phyloP scores from a whole-genome alignment of 92 coral and sea anemone species.

The Siderastrea siderea region DNA sequence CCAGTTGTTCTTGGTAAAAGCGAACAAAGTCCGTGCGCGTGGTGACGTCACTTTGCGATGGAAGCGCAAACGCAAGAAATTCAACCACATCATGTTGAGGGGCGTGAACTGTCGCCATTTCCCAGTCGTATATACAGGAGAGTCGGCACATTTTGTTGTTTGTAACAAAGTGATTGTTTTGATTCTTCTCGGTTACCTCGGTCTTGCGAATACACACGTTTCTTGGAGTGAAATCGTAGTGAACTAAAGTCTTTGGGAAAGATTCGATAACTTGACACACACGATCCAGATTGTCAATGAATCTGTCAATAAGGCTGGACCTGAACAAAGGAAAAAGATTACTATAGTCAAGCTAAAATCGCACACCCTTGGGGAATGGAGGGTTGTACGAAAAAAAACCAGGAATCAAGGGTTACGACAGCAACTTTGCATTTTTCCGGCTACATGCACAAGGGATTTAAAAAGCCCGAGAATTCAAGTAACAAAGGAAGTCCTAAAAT shows the following conservation, averaged over 20 bases:
- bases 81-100: conserved; percentile 80
- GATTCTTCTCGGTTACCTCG: background rate
- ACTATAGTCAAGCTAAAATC: too few species aligned
- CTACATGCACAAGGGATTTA: too few species aligned
- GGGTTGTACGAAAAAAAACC: too few species aligned
- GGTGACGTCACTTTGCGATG: conserved; percentile 45
- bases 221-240: conserved; percentile 74
- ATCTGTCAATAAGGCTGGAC: conserved; percentile 24
- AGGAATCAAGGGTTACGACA: too few species aligned
- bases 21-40: conserved; percentile 44
- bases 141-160: conserved; percentile 15
- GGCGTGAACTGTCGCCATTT: conserved; percentile 67
- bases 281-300: conserved; percentile 50
- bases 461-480: too few species aligned
- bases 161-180: background rate
- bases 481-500: too few species aligned
- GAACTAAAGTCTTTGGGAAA: conserved; percentile 72
- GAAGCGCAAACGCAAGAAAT: conserved; percentile 73
- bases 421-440: too few species aligned
- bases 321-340: conserved; percentile 12
- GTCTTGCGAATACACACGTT: conserved; percentile 69
- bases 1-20: conserved; percentile 61
- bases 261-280: conserved; percentile 71
- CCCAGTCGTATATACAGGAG: conserved; percentile 79
- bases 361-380: too few species aligned